These are phyloP conservation scores for Mnemiopsis leidyi DNA, from an alignment of 37 sponge, comb jelly and placozoan genomes.

Conservation along the genomic window DNA sequence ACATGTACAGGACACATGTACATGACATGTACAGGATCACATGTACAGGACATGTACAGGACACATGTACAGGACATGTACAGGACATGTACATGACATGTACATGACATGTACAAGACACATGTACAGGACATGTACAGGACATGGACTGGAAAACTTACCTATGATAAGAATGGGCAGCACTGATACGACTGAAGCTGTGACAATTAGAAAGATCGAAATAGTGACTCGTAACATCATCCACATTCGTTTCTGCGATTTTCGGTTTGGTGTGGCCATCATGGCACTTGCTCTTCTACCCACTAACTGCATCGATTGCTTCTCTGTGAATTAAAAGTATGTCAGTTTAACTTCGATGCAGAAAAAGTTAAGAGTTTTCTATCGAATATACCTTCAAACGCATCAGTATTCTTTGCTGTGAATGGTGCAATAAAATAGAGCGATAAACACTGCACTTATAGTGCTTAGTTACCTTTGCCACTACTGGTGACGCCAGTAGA, in stretches of 20 bases:
- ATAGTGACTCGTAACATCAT: slow-evolving; percentile 44
- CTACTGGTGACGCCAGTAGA: neutral
- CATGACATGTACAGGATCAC: too few species aligned
- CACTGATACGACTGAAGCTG: slow-evolving; percentile 28
- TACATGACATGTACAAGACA: too few species aligned
- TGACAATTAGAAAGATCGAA: slow-evolving; percentile 47
- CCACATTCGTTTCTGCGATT: slow-evolving; percentile 22
- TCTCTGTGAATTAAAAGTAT: neutral
- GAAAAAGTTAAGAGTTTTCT: too few species aligned
- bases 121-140: too few species aligned
- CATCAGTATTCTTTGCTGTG: too few species aligned
- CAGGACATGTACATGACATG: too few species aligned
- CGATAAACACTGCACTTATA: neutral
- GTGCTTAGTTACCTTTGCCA: neutral
- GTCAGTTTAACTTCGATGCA: neutral
- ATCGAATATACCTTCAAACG: too few species aligned
- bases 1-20: too few species aligned
- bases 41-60: too few species aligned
- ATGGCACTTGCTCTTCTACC: slow-evolving; percentile 34
- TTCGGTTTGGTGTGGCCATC: slow-evolving; percentile 2
- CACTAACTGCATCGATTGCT: neutral
- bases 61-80: too few species aligned
- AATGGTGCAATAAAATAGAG: too few species aligned
- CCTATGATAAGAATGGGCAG: slow-evolving; percentile 43
- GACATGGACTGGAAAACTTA: neutral